phyloP scores from a whole-genome alignment of 2,113 vertebrate species.

The Ariopsis seemanni region DNA sequence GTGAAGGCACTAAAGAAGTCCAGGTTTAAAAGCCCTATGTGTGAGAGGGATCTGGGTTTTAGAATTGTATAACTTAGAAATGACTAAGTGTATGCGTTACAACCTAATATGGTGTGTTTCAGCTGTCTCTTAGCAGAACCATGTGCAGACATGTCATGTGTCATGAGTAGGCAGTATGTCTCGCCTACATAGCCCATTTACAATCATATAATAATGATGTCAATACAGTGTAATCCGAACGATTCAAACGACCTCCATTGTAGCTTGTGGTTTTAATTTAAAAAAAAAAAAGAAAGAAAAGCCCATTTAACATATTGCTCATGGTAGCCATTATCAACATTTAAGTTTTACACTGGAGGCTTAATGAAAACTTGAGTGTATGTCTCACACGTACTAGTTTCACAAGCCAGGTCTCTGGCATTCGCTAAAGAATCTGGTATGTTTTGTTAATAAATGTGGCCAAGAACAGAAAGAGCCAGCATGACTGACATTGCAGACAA shows the following conservation, averaged over 20 bases:
- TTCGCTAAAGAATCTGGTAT: conserved; percentile 18
- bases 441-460: conserved; percentile 21
- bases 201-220: conserved; percentile 19
- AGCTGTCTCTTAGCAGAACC: conserved; percentile 18
- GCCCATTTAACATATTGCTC: neutral
- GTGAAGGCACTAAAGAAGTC: conserved; percentile 21
- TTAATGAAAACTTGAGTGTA: neutral
- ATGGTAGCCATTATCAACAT: conserved; percentile 31
- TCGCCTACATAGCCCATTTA: conserved; percentile 1
- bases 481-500: neutral
- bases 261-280: conserved; percentile 34
- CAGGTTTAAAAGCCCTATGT: conserved; percentile 37
- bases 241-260: neutral
- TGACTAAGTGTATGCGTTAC: conserved; percentile 28
- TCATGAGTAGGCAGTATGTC: conserved; percentile 23
- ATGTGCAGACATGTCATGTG: conserved; percentile 22
- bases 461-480: conserved; percentile 3
- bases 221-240: conserved; percentile 4
- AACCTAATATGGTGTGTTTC: conserved; percentile 28
- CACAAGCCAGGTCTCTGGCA: neutral
- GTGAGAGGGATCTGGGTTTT: neutral
- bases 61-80: conserved; percentile 24
- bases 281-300: neutral
- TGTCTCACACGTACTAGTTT: neutral
- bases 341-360: conserved; percentile 21